These are phyloP conservation scores for Pangasianodon gigas DNA, from an alignment of 2,113 vertebrate species.

Conservation along the genomic window DNA sequence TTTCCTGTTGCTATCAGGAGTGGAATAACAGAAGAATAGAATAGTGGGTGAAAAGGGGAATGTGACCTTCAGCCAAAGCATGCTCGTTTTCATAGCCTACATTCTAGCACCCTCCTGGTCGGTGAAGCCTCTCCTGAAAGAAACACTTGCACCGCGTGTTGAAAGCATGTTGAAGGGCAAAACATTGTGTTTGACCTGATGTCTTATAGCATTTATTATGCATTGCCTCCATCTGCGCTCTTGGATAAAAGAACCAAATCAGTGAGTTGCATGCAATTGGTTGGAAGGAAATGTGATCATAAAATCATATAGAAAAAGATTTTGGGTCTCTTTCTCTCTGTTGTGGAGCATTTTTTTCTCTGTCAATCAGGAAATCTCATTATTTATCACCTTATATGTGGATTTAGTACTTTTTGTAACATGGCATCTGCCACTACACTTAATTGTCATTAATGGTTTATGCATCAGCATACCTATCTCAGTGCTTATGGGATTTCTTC, in stretches of 20 bases:
- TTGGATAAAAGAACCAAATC: slow-evolving; percentile 16
- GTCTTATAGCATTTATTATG: slow-evolving; percentile 26
- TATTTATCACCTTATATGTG: neutral
- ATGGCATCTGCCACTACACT: neutral
- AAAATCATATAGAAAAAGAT: neutral
- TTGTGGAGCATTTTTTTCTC: neutral
- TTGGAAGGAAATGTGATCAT: slow-evolving; percentile 10
- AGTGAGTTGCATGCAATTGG: neutral
- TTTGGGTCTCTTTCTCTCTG: slow-evolving; percentile 1
- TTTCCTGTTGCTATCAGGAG: slow-evolving; percentile 11
- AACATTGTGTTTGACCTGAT: slow-evolving; percentile 26
- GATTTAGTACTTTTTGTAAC: neutral
- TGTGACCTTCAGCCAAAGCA: slow-evolving; percentile 35
- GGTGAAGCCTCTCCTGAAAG: slow-evolving; percentile 17
- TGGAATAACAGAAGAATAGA: slow-evolving; percentile 22
- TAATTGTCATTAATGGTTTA: slow-evolving; percentile 33
- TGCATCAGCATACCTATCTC: neutral
- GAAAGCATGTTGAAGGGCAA: slow-evolving; percentile 22
- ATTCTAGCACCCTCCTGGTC: slow-evolving; percentile 14
- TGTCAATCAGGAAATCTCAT: neutral
- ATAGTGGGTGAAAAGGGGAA: slow-evolving; percentile 30
- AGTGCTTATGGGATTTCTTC: slow-evolving; percentile 7
- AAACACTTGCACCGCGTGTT: slow-evolving; percentile 9
- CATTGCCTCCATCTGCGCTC: neutral
- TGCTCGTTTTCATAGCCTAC: slow-evolving; percentile 22